A percentile compares a stretch with the other conserved stretches of the same genome.
Evolutionary conservation across 2,797 vertebrate genomes (phyloP).

Genomic region (Artibeus jamaicensis): DNA sequence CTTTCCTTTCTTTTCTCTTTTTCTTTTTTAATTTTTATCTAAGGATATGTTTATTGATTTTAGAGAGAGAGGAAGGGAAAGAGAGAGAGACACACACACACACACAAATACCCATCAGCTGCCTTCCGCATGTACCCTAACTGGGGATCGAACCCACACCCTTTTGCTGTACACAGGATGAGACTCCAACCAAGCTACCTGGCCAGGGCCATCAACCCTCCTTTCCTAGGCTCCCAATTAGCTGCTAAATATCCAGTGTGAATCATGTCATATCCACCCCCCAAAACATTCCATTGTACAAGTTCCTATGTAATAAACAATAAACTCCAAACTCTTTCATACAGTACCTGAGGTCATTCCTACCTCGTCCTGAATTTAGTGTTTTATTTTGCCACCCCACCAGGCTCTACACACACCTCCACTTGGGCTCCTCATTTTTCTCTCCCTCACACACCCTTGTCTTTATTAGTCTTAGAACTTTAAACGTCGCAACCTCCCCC

Average conservation of each 20-base stretch:
- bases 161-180: background rate
- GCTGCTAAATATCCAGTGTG: background rate
- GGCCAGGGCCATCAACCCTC: background rate
- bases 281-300: background rate
- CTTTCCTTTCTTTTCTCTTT: too few species aligned
- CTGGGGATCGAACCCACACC: background rate
- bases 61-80: background rate
- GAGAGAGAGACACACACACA: background rate
- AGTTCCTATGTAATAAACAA: background rate
- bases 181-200: background rate
- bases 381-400: background rate
- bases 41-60: background rate
- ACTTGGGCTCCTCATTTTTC: accelerated
- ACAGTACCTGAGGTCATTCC: background rate
- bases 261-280: background rate
- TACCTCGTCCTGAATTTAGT: background rate
- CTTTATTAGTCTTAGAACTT: background rate
- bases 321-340: background rate
- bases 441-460: background rate
- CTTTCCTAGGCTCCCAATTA: too few species aligned
- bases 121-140: background rate
- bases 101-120: background rate
- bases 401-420: background rate
- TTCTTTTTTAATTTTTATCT: background rate
- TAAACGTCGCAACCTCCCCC: accelerated